Percentiles rank a stretch among this genome's conserved stretches.
These are phyloP conservation scores for Limenitis camilla DNA, from an alignment of 2,888 invertebrate genomes.

Conservation along the genomic window DNA sequence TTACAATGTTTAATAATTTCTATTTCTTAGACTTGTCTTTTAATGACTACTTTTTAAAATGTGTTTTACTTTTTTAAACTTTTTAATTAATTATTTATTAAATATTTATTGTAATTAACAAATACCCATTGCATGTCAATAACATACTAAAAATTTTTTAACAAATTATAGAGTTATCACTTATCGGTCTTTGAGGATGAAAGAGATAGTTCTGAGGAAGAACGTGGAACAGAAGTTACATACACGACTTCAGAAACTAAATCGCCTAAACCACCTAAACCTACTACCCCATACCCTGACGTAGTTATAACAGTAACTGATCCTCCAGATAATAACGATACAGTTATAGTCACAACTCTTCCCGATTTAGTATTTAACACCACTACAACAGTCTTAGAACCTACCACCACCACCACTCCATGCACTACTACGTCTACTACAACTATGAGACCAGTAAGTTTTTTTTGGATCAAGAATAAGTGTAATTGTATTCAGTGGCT, in stretches of 20 bases:
- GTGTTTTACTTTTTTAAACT: too few relatives aligned
- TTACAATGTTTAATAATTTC: background rate
- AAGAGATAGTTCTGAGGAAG: slow-evolving; percentile 28
- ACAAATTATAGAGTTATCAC: slow-evolving; percentile 14
- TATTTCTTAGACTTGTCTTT: too few relatives aligned
- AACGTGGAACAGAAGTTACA: background rate
- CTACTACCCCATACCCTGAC: background rate
- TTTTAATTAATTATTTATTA: too few relatives aligned
- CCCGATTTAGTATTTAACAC: background rate
- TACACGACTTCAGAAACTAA: background rate
- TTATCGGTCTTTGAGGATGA: slow-evolving; percentile 6
- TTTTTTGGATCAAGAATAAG: background rate
- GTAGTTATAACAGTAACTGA: too few relatives aligned
- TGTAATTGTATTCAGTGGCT: background rate
- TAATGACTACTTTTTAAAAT: too few relatives aligned
- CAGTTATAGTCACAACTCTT: too few relatives aligned
- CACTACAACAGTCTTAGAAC: background rate
- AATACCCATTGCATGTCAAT: slow-evolving; percentile 18
- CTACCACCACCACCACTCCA: slow-evolving; percentile 8
- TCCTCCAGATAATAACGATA: too few relatives aligned
- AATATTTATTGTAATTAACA: background rate
- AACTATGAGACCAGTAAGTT: slow-evolving; percentile 24
- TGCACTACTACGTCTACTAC: slow-evolving; percentile 17
- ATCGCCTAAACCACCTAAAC: background rate
- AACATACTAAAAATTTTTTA: slow-evolving; percentile 20